These are phyloP conservation scores for Peromyscus nudipes DNA, from an alignment of 2,797 vertebrate genomes.

Conservation along the genomic window DNA sequence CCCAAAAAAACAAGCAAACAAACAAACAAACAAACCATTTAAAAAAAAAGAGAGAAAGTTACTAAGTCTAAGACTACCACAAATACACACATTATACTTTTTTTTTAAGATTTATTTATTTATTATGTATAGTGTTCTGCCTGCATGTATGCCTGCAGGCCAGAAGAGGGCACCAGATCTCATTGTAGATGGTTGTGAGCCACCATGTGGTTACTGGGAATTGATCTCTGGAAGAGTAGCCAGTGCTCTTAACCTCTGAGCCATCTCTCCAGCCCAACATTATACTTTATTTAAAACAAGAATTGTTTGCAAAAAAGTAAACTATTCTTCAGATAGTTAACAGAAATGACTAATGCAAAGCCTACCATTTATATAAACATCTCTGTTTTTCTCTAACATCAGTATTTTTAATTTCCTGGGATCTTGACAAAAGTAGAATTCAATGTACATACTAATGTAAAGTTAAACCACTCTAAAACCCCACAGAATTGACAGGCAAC, in stretches of 20 bases:
- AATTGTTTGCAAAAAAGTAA: constrained; percentile 29
- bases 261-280: neutral
- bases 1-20: no score
- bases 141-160: no score
- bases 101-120: no score
- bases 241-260: no score
- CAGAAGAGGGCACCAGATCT: no score
- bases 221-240: no score
- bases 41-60: neutral
- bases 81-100: neutral
- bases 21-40: no score
- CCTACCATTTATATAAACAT: neutral
- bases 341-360: neutral
- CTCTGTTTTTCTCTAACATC: constrained; percentile 15
- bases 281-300: neutral
- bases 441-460: neutral
- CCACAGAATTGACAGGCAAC: neutral
- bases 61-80: constrained; percentile 2
- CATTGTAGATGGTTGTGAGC: no score
- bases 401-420: neutral
- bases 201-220: no score
- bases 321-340: constrained; percentile 42
- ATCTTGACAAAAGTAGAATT: constrained; percentile 35
- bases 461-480: constrained; percentile 7
- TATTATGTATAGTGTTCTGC: no score